phyloP scores from a whole-genome alignment of 2,113 vertebrate genomes.

The Corythaeola cristata region DNA sequence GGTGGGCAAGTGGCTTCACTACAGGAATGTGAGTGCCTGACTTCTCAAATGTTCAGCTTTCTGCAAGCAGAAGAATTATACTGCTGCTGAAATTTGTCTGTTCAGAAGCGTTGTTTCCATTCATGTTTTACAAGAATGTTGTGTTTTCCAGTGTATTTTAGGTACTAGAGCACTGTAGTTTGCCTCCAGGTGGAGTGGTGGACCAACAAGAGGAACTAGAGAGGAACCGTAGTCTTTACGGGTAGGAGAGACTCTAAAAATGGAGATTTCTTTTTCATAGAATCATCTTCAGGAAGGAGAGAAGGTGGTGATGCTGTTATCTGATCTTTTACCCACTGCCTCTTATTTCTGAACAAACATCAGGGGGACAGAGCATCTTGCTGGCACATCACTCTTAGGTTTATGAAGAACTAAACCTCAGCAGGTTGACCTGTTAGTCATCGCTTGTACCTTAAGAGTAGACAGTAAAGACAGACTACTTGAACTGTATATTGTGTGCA shows the following conservation, averaged over 20 bases:
- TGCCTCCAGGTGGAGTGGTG: neutral
- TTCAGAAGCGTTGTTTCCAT: neutral
- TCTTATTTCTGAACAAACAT: neutral
- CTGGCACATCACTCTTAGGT: neutral
- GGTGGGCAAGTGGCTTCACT: neutral
- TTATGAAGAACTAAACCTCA: neutral
- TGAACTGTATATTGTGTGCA: accelerated
- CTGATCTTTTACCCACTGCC: neutral
- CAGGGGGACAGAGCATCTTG: neutral
- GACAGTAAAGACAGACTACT: neutral
- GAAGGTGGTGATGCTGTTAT: neutral
- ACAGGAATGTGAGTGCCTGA: accelerated
- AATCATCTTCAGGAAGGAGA: neutral
- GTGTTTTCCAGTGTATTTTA: neutral
- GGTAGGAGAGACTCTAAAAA: neutral
- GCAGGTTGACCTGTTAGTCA: neutral
- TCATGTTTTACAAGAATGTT: neutral
- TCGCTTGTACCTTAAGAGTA: neutral
- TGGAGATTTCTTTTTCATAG: neutral
- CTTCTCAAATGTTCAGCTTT: neutral
- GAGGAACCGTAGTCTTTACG: neutral
- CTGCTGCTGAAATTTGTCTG: neutral
- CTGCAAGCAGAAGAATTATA: neutral
- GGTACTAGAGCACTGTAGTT: neutral
- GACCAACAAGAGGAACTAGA: neutral